Percentiles rank a stretch among this genome's conserved stretches.
Conservation (phyloP, 2,113 vertebrate genomes). For the Poecile atricapillus region DNA sequence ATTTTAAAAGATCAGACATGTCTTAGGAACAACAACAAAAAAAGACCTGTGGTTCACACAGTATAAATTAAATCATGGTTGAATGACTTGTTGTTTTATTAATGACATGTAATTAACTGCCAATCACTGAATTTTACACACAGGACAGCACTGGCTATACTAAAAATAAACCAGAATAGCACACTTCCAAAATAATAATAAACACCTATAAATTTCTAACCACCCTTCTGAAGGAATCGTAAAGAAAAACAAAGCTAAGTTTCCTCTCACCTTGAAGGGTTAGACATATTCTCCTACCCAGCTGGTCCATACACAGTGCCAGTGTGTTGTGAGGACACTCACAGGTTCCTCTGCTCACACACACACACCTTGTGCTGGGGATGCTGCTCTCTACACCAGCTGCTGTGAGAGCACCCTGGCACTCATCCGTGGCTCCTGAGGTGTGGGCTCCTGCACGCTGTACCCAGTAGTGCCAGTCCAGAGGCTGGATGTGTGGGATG, state of each 20-base stretch:
- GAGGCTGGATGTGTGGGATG: neutral
- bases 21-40: neutral
- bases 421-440: neutral
- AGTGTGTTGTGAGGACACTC: neutral
- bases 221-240: neutral
- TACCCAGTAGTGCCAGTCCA: no score
- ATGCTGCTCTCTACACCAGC: neutral
- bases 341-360: neutral
- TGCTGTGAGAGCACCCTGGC: neutral
- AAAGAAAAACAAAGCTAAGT: neutral
- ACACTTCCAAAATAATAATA: neutral
- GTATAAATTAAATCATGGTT: neutral
- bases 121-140: neutral
- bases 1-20: neutral
- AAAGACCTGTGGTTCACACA: neutral
- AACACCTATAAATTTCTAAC: neutral
- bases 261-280: neutral
- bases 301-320: neutral
- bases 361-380: neutral
- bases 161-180: neutral
- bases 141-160: neutral
- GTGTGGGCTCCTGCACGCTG: accelerated
- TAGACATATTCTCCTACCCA: accelerated
- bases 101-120: neutral
- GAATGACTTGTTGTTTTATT: neutral